Percentiles rank a stretch among this genome's conserved stretches.
Evolutionary conservation across 2,797 vertebrate genomes (phyloP).

Genomic region (Simalia tracyae): DNA sequence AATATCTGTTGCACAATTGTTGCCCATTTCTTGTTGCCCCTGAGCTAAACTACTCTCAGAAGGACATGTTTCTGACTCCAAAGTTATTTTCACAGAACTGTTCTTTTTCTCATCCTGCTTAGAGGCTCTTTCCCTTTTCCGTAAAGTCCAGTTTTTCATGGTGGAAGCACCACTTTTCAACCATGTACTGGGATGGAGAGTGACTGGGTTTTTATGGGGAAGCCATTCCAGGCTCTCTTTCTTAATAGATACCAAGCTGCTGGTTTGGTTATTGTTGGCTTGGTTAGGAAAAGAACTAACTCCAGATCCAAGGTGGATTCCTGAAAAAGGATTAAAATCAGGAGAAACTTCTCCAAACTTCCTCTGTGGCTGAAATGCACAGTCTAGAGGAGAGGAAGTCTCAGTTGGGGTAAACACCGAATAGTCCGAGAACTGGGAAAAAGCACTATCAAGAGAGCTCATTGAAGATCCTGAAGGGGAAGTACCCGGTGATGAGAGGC

Average conservation of each 20-base stretch:
- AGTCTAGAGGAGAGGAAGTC: slow-evolving; percentile 69
- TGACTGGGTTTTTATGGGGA: slow-evolving; percentile 68
- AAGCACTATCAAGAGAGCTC: slow-evolving; percentile 91
- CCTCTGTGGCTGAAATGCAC: slow-evolving; percentile 68
- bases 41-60: slow-evolving; percentile 32
- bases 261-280: slow-evolving; percentile 24
- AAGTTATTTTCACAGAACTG: slow-evolving; percentile 29
- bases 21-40: slow-evolving; percentile 33
- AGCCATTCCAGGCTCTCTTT: slow-evolving; percentile 64
- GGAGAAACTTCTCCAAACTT: slow-evolving; percentile 62
- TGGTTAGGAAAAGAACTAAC: slow-evolving; percentile 48
- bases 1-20: slow-evolving; percentile 2
- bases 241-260: slow-evolving; percentile 34
- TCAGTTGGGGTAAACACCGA: slow-evolving; percentile 75
- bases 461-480: slow-evolving; percentile 89
- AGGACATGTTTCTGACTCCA: slow-evolving; percentile 1
- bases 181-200: slow-evolving; percentile 82
- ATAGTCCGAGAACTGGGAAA: slow-evolving; percentile 92
- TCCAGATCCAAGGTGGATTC: slow-evolving; percentile 52
- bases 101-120: slow-evolving; percentile 65
- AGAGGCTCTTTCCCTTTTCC: slow-evolving; percentile 68
- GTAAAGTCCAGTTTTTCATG: slow-evolving; percentile 75
- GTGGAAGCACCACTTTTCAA: slow-evolving; percentile 74
- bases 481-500: slow-evolving; percentile 85
- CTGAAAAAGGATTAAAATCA: slow-evolving; percentile 61